Base-by-base conservation (phyloP, 1,140 invertebrate species). In the Wasmannia auropunctata region DNA sequence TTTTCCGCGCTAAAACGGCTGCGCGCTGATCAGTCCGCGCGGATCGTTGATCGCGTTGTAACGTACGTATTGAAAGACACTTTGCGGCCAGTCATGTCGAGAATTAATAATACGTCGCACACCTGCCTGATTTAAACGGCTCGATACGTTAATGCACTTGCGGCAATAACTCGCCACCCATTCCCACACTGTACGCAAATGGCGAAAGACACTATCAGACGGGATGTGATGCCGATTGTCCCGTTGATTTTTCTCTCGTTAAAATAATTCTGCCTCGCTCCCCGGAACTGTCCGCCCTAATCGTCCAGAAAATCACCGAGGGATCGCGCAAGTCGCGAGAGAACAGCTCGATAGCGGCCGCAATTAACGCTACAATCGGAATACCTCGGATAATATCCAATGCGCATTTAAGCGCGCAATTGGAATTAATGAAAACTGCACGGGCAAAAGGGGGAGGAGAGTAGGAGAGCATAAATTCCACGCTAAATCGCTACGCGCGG, bases 81-180 rank as follows among this genome's bases (percentile, higher is more conserved):
- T 87, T 60, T 67, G 86, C n/a, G 19, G 5, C 40, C 54, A 16
- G 69, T 56, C 60, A 60, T 22, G 72, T 25, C 28, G 28, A 16
- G 70, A 86, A 88, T 89, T 89, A 70, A 89, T 89, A 88, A 89
- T 74, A 54, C 87, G 60, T 49, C 75, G 85, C 69, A 60, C 88
- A 89, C 88, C 88, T 89, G 88, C 75, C 67, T 75, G 83, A 89
- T 88, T 88, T 86, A 89, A 88, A 58, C 58, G 67, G 54, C 67
- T 72, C 87, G 84, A 89, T 84, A 88, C 25, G 54, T 77, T 84
- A 87, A 69, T 65, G 58, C 31, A 86, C 87, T 79, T 51, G 58
- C 56, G 22, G 88, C 81, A 56, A 86, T 88, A 89, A 86, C 74
- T 46, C 51, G 14, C 54, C 58, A 54, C 6, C 19, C 25, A 11